Evolutionary conservation across 1,140 invertebrate genomes (phyloP).

Genomic region (Drosophila kurseongensis): DNA sequence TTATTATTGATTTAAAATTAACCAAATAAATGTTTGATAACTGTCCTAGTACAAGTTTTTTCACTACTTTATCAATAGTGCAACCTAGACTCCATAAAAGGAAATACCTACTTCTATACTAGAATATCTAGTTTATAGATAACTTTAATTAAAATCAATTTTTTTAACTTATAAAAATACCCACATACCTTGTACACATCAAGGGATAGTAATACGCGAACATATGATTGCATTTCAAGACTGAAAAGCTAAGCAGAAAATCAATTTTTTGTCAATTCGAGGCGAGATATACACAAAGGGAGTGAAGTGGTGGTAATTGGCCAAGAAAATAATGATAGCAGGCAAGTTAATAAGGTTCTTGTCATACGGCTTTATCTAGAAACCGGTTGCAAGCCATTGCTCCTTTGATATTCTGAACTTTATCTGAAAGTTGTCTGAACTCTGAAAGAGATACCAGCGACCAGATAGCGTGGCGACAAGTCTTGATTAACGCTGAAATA

Average conservation of each 20-base stretch:
- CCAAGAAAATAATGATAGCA: constrained; percentile 5
- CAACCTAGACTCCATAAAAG: too few species aligned
- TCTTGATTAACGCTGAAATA: neutral
- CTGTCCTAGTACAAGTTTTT: too few species aligned
- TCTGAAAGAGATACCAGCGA: constrained; percentile 4
- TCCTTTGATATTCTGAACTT: constrained; percentile 21
- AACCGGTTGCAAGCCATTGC: constrained; percentile 6
- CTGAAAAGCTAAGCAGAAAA: constrained; percentile 32
- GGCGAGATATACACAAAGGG: neutral
- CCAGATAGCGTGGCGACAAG: constrained; percentile 7
- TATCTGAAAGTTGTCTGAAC: constrained; percentile 36
- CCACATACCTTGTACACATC: neutral
- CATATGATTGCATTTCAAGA: constrained; percentile 15
- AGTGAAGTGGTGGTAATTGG: neutral
- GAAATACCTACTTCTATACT: too few species aligned
- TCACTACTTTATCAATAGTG: too few species aligned
- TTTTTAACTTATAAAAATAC: neutral
- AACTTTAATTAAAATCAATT: too few species aligned
- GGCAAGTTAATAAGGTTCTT: constrained; percentile 6
- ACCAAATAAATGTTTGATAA: too few species aligned
- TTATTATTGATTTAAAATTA: too few species aligned
- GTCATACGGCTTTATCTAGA: constrained; percentile 18
- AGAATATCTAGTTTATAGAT: too few species aligned
- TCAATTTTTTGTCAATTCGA: neutral
- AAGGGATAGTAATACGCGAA: constrained; percentile 8